phyloP scores from a whole-genome alignment of 35 echinoderm and acorn worm genomes.

The Ophioderma brevispina region DNA sequence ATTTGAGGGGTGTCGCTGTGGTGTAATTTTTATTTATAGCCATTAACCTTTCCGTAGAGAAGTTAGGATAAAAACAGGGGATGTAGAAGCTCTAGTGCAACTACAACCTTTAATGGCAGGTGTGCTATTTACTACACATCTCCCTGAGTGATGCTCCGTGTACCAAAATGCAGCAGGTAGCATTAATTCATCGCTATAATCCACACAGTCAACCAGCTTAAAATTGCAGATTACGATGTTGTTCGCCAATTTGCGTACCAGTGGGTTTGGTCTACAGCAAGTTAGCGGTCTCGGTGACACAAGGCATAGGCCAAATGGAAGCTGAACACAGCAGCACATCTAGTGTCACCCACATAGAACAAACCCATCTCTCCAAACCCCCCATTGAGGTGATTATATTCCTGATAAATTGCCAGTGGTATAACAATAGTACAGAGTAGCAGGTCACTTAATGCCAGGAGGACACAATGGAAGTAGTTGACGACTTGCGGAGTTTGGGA shows the following conservation, averaged over 20 bases:
- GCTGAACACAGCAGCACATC: constrained; percentile 66
- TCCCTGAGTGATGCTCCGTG: neutral
- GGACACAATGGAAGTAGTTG: constrained; percentile 85
- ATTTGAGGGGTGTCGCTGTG: neutral
- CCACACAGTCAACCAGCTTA: constrained; percentile 69
- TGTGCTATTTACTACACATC: constrained; percentile 15
- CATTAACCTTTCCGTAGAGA: constrained; percentile 62
- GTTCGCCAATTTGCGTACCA: constrained; percentile 68
- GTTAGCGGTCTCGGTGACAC: constrained; percentile 81
- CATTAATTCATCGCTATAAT: constrained; percentile 12
- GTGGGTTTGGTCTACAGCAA: constrained; percentile 60
- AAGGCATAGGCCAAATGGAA: constrained; percentile 72
- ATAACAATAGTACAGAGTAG: constrained; percentile 55
- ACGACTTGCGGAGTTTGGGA: constrained; percentile 58
- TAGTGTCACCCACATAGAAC: constrained; percentile 59
- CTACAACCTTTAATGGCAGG: neutral
- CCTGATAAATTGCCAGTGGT: constrained; percentile 49
- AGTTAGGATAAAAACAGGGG: constrained; percentile 48
- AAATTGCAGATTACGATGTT: constrained; percentile 27
- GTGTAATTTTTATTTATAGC: no score
- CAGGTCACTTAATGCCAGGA: constrained; percentile 61
- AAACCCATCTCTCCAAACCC: constrained; percentile 36
- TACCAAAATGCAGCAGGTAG: constrained; percentile 34
- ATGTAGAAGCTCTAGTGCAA: constrained; percentile 31
- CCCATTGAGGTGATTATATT: constrained; percentile 46